Percentiles rank a stretch among this genome's conserved stretches.
Conservation (phyloP, 2,113 vertebrate species). For the Malurus elegans region DNA sequence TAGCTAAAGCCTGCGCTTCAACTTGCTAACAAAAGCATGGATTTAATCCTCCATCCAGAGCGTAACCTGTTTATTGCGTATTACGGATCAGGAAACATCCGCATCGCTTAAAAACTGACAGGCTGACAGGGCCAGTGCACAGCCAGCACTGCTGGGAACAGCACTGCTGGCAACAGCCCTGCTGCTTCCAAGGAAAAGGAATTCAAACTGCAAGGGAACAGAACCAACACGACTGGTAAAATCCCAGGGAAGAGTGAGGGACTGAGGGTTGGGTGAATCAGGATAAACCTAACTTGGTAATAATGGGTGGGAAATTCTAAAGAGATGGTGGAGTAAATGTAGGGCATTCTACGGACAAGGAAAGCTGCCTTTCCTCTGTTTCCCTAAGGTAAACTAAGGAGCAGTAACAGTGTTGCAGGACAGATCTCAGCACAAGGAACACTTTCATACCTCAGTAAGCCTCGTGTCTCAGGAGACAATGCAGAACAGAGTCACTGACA, state of each 20-base stretch:
- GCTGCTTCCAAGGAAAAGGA: not conserved
- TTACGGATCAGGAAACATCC: not conserved
- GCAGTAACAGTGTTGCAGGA: not conserved
- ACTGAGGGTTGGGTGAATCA: not conserved
- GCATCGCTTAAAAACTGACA: not conserved
- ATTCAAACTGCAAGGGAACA: not conserved
- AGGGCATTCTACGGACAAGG: not conserved
- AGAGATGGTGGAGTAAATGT: not conserved
- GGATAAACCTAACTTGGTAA: not conserved
- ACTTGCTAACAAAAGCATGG: conserved; percentile 23
- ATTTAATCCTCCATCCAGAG: not conserved
- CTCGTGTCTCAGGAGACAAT: not conserved
- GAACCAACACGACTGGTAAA: not conserved
- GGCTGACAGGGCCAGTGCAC: not conserved
- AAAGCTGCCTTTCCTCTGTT: not conserved
- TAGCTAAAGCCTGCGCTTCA: conserved; percentile 41
- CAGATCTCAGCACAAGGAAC: not conserved
- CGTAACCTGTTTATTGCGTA: not conserved
- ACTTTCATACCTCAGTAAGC: not conserved
- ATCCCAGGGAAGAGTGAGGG: not conserved
- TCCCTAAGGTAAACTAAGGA: not conserved
- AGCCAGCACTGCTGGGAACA: not conserved
- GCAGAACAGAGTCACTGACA: not conserved
- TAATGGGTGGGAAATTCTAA: not conserved
- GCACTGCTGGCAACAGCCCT: not conserved